phyloP scores from a whole-genome alignment of 1,140 invertebrate species.

The Stenopsyche tienmushanensis region DNA sequence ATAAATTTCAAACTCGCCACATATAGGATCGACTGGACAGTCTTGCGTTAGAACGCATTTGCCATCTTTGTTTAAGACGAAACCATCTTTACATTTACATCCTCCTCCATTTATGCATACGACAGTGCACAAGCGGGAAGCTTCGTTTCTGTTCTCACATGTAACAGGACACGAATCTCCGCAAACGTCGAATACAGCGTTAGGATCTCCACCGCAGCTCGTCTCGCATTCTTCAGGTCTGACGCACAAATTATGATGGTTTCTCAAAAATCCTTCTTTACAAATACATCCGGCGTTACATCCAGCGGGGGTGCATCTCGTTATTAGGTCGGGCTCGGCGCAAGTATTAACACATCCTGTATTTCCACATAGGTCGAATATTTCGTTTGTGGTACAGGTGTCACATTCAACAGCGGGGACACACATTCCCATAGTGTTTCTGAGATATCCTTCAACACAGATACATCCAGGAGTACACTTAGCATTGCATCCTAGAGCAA shows the following conservation, averaged over 20 bases:
- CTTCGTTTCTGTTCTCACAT: conserved; percentile 24
- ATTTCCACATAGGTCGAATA: conserved; percentile 29
- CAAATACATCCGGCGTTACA: conserved; percentile 41
- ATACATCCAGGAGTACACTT: conserved; percentile 48
- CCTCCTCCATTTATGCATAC: conserved; percentile 12
- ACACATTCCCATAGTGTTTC: conserved; percentile 40
- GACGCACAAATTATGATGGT: background rate
- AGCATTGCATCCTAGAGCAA: conserved; percentile 39
- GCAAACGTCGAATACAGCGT: conserved; percentile 6
- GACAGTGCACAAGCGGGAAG: background rate
- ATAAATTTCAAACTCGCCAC: background rate
- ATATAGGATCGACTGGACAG: background rate
- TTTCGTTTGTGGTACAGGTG: conserved; percentile 25
- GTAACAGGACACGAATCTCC: conserved; percentile 19
- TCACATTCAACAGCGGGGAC: conserved; percentile 33
- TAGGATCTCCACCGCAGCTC: background rate
- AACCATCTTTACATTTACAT: conserved; percentile 29
- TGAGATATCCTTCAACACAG: conserved; percentile 43
- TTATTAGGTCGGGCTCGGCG: background rate
- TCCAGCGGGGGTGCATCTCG: background rate
- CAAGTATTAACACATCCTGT: conserved; percentile 32
- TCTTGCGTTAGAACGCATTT: conserved; percentile 20
- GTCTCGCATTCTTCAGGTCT: background rate
- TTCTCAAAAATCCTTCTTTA: background rate
- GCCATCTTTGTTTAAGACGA: conserved; percentile 7